A percentile compares a stretch with the other conserved stretches of the same genome.
phyloP scores from a whole-genome alignment of 2,113 vertebrate species.

The Suricata suricatta region DNA sequence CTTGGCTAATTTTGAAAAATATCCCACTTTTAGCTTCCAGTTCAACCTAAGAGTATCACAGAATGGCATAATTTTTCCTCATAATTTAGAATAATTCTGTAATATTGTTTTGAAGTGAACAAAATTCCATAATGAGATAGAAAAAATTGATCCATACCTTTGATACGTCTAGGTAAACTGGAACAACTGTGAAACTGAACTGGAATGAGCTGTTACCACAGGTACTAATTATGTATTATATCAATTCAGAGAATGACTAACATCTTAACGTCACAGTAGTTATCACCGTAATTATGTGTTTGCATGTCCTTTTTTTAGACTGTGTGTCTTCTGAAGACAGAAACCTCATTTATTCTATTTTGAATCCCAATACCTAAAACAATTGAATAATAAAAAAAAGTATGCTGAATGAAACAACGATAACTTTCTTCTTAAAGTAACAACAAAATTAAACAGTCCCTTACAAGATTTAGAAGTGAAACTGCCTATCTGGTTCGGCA shows the following conservation, averaged over 20 bases:
- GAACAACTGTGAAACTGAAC: neutral
- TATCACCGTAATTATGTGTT: neutral
- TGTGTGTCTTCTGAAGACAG: neutral
- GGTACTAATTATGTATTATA: neutral
- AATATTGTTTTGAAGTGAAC: conserved; percentile 17
- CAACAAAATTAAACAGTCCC: neutral
- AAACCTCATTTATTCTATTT: neutral
- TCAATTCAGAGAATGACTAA: neutral
- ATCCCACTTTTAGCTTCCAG: neutral
- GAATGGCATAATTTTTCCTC: neutral
- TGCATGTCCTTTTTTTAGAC: neutral
- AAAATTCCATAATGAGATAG: neutral
- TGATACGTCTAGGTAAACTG: neutral
- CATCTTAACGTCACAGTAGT: neutral
- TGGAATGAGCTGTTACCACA: neutral
- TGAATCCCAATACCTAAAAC: neutral
- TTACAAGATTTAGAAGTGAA: conserved; percentile 10
- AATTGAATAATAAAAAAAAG: conserved; percentile 7
- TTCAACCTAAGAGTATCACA: neutral
- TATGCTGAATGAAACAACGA: conserved; percentile 26
- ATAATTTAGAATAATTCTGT: conserved; percentile 29
- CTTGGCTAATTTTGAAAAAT: conserved; percentile 22
- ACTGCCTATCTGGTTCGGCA: neutral
- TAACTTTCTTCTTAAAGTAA: neutral
- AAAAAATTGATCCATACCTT: neutral